Percentiles rank a stretch among this genome's conserved stretches.
Conservation (phyloP, 2,888 invertebrate species). For the Tipula helvola region DNA sequence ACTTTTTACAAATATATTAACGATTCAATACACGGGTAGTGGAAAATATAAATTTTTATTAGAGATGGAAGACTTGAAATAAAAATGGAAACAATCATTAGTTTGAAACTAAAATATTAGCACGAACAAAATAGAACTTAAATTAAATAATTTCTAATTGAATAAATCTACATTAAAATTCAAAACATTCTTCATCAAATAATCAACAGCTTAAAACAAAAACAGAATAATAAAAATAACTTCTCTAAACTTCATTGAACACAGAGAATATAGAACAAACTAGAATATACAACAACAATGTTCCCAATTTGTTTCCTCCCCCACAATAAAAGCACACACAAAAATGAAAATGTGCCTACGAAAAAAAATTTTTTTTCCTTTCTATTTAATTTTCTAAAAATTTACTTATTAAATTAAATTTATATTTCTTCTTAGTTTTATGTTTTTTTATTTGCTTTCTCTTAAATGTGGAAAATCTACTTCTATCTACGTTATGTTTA, state of each 20-base stretch:
- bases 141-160: not conserved
- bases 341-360: not conserved
- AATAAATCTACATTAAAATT: not conserved
- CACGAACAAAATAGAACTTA: not conserved
- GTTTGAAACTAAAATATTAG: no score
- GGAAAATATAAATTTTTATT: no score
- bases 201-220: not conserved
- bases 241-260: not conserved
- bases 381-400: not conserved
- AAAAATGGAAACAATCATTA: no score
- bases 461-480: not conserved
- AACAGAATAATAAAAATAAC: not conserved
- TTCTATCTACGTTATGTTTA: not conserved
- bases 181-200: not conserved
- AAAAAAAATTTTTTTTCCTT: not conserved
- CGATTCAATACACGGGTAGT: no score
- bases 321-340: not conserved
- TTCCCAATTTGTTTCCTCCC: not conserved
- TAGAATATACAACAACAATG: not conserved
- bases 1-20: no score
- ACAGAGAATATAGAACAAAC: not conserved
- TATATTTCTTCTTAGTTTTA: not conserved
- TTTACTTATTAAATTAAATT: conserved; percentile 4
- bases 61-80: no score
- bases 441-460: not conserved